Percentiles rank a stretch among this genome's conserved stretches.
These are phyloP conservation scores for Didymodactylos carnosus DNA, from an alignment of 2,888 invertebrate species.

Conservation along the genomic window DNA sequence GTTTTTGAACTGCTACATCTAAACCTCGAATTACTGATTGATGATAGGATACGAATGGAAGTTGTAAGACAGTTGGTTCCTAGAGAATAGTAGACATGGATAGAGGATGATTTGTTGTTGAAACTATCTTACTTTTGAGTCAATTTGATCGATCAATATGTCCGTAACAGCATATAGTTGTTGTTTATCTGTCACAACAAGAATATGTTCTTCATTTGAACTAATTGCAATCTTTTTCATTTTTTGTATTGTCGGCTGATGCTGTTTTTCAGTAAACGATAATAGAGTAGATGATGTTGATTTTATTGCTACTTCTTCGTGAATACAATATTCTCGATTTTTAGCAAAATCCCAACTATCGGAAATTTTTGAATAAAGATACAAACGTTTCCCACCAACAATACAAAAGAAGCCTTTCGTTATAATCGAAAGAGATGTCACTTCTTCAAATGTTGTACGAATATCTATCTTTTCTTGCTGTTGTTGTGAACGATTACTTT, in stretches of 20 bases:
- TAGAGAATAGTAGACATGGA: not conserved
- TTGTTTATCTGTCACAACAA: not conserved
- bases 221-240: not conserved
- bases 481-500: not conserved
- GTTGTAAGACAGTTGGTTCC: not conserved
- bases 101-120: not conserved
- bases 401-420: not conserved
- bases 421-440: not conserved
- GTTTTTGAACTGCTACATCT: not conserved
- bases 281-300: not conserved
- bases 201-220: not conserved
- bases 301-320: not conserved
- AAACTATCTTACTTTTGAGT: not conserved
- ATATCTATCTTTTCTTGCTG: not conserved
- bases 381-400: not conserved
- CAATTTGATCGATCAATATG: not conserved
- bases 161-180: not conserved
- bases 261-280: not conserved
- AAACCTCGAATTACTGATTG: not conserved
- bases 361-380: not conserved
- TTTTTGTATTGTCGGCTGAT: not conserved
- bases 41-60: not conserved
- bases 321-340: not conserved
- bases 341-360: slow-evolving; percentile 1
- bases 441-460: not conserved